Evolutionary conservation across 2,113 vertebrate genomes (phyloP).

Genomic region (Hyaena hyaena): DNA sequence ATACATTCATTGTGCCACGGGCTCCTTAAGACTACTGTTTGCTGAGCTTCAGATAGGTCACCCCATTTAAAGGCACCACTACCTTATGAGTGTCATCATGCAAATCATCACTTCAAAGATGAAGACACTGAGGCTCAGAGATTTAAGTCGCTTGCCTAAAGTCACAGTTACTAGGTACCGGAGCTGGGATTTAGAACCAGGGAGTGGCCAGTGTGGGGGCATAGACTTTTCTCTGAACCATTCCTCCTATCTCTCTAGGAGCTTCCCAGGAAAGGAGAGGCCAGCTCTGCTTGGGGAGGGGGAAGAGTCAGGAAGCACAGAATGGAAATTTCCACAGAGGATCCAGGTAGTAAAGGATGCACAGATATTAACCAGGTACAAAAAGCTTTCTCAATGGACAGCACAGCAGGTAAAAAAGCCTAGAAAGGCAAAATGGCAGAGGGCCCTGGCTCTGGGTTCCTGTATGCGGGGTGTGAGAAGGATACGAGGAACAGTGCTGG

Average conservation of each 20-base stretch:
- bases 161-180: not conserved
- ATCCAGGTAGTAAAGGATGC: not conserved
- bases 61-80: not conserved
- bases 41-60: not conserved
- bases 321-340: not conserved
- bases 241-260: not conserved
- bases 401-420: not conserved
- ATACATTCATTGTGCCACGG: not conserved
- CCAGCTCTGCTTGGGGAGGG: not conserved
- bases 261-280: not conserved
- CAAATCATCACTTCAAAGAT: not conserved
- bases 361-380: not conserved
- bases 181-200: not conserved
- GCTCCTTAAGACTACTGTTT: not conserved
- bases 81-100: not conserved
- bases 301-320: too few species aligned
- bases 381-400: not conserved
- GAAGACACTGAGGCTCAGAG: not conserved
- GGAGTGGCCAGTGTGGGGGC: not conserved
- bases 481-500: not conserved
- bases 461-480: not conserved
- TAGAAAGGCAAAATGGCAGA: not conserved
- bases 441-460: not conserved
- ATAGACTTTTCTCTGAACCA: not conserved
- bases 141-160: not conserved